phyloP scores from a whole-genome alignment of 92 coral and sea anemone species.

The Virgularia gustaviana region DNA sequence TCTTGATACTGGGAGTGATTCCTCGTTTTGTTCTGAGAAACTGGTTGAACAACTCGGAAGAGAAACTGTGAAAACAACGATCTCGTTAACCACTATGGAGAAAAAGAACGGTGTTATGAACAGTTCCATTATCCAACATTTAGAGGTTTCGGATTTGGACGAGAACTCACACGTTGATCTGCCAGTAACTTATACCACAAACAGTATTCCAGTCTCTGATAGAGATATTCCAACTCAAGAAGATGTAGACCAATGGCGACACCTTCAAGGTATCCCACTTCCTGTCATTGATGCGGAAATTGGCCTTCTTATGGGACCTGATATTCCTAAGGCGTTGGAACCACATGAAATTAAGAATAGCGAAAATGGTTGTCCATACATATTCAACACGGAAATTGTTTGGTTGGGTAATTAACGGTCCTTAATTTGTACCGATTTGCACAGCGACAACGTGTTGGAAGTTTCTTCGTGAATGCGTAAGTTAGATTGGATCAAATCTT shows the following conservation, averaged over 20 bases:
- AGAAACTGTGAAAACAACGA: slow-evolving; percentile 25
- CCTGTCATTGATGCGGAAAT: too few species aligned
- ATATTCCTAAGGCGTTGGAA: slow-evolving; percentile 46
- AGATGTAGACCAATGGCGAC: slow-evolving; percentile 53
- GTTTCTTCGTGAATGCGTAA: slow-evolving; percentile 35
- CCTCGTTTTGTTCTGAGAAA: slow-evolving; percentile 39
- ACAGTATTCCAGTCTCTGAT: slow-evolving; percentile 35
- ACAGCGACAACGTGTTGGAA: not conserved
- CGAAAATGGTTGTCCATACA: slow-evolving; percentile 44
- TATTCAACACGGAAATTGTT: slow-evolving; percentile 34
- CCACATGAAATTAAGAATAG: slow-evolving; percentile 48
- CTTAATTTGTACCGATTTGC: slow-evolving; percentile 1
- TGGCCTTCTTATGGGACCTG: slow-evolving; percentile 41
- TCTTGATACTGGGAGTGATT: slow-evolving; percentile 47
- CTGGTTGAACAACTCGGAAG: slow-evolving; percentile 21
- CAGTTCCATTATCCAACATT: slow-evolving; percentile 36
- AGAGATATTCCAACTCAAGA: slow-evolving; percentile 48
- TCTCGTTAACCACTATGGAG: slow-evolving; percentile 36
- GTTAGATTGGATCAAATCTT: slow-evolving; percentile 38
- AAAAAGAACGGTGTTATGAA: slow-evolving; percentile 19
- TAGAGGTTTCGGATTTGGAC: too few species aligned
- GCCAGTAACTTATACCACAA: slow-evolving; percentile 32
- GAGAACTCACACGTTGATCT: slow-evolving; percentile 35
- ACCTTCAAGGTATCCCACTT: slow-evolving; percentile 32
- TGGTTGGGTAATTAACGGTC: slow-evolving; percentile 54